These are phyloP conservation scores for Brienomyrus brachyistius DNA, from an alignment of 2,113 vertebrate species.

Conservation along the genomic window DNA sequence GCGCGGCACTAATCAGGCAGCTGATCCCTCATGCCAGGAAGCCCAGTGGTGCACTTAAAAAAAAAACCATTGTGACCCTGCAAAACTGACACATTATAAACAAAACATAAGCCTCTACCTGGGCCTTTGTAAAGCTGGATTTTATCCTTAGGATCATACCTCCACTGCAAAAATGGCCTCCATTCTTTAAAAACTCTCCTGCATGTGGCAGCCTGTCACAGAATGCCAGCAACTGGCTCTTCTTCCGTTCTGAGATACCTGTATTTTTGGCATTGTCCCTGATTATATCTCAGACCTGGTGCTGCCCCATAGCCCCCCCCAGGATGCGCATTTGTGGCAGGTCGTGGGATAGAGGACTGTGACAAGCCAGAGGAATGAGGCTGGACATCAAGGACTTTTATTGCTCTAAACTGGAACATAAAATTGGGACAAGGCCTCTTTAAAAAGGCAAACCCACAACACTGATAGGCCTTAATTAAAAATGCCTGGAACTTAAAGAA, in stretches of 20 bases:
- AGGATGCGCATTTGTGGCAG: not conserved
- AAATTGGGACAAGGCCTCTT: not conserved
- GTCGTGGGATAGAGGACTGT: not conserved
- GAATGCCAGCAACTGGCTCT: not conserved
- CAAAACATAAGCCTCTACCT: not conserved
- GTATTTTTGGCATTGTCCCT: not conserved
- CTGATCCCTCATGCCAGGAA: not conserved
- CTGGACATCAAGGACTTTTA: not conserved
- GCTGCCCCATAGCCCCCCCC: not conserved
- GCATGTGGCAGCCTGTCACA: not conserved
- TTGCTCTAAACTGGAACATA: not conserved
- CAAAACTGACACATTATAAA: not conserved
- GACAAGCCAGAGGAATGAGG: not conserved
- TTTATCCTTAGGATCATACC: not conserved
- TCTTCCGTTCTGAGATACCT: not conserved
- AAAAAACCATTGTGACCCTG: not conserved
- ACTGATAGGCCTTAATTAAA: not conserved
- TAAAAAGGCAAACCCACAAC: not conserved
- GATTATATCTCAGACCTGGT: not conserved
- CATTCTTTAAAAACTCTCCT: not conserved
- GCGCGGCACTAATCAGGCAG: not conserved
- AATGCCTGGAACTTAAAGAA: not conserved
- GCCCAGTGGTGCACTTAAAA: not conserved
- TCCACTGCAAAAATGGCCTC: not conserved
- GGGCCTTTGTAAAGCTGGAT: not conserved